Evolutionary conservation across 2,797 vertebrate species (phyloP), one percentile per base, ranked within the genome.

Genomic region (Platyrinchus mystaceus): DNA sequence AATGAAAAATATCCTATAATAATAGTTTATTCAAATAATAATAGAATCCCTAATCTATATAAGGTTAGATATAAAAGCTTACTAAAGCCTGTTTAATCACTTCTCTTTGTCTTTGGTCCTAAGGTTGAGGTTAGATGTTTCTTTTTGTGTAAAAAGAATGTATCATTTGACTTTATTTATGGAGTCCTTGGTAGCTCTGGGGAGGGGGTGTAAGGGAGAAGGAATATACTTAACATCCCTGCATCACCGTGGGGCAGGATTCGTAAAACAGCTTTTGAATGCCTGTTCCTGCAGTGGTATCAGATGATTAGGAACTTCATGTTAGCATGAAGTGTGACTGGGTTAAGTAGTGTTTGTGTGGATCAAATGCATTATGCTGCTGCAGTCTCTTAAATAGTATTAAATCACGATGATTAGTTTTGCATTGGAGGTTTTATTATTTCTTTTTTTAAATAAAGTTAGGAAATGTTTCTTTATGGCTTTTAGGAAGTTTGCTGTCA

Each of bases 221-320:
- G n/a, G 46, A 75, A 4, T 21, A 46, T n/a, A 34, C 68, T 37
- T 46, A 55, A 22, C 15, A 39, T 71, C 41, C 43, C 66, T 60
- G 22, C 32, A 9, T 78, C 69, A 49, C 37, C 0, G 0, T 6
- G 24, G 11, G 37, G 24, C 55, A 44, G 12, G 47, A 56, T 52
- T 64, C 0, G 0, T 76, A 27, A 73, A 47, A 2, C 14, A 22
- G 12, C 22, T 89, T 87, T 87, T 55, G 20, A 47, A 36, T 73
- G 8, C 20, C 63, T 49, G 7, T 62, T 73, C 23, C 39, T 87
- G 55, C 56, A 67, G 1, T 2, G 1, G 7, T 39, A 41, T 47
- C 26, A 43, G 36, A 34, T 73, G 26, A 34, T 66, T 15, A 59
- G 24, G 13, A 74, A 9, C 59, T 62, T 62, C 20, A 3, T 23